Base-by-base conservation (phyloP, 2,888 invertebrate genomes). In the Ceratothoa steindachneri region DNA sequence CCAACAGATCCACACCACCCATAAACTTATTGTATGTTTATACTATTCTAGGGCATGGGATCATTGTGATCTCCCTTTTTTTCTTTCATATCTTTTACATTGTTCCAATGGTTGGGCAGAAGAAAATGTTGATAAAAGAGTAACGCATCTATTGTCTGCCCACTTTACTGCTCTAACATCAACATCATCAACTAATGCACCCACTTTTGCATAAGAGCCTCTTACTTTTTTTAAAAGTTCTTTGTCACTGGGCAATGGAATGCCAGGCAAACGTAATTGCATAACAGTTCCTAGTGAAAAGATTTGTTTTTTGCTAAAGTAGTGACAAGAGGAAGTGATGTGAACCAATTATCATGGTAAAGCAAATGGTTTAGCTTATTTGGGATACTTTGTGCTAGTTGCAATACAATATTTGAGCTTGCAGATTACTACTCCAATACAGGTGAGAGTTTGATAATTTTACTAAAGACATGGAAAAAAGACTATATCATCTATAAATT, bases 1-100 rank as follows among this genome's bases (percentile, higher is more conserved):
- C 82, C 55, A 81, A 80, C 9, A 82, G 72, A 77, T 83, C 82
- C 7, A 82, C 83, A 9, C 83, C 82, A 60, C 82, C 82, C 81
- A 82, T 82, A 53, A 67, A 81, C 67, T 76, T 77, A 75, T 83
- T 82, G 78, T 27, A 71, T 27, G n/a, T 5, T 12, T 30, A 30
- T 2, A 71, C 19, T n/a, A 65, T 64, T 9, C 27, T 53, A 78
- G 78, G 74, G 1, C 30, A 29, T 2, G 22, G 30, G 12, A 80
- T 53, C 22, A 55, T 30, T 31, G 53, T 24, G 15, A 30, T 28
- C 30, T 60, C 22, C 67, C 65, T 72, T 15, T 3, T n/a, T 65
- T 67, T 22, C 15, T 41, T 5, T 41, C 41, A 41, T 41, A 41
- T 41, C 41, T 5, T 41, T 41, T 41, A 15, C 41, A 41, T 41